Conservation (phyloP, 1,140 invertebrate species). For the Sinonovacula constricta region DNA sequence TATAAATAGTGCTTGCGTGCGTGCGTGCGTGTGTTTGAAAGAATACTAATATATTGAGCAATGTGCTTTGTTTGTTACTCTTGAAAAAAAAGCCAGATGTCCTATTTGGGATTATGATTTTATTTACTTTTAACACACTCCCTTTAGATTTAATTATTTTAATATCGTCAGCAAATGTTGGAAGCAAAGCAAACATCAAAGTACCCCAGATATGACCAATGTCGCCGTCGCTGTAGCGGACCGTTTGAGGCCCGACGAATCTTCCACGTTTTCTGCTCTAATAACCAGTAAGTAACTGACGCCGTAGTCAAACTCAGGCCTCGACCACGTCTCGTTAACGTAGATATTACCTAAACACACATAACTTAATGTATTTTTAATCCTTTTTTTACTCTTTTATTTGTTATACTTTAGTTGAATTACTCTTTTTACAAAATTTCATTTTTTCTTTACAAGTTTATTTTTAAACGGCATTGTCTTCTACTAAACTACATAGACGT, state of each 20-base stretch:
- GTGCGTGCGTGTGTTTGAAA: background rate
- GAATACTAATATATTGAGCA: too few relatives aligned
- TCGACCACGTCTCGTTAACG: conserved; percentile 32
- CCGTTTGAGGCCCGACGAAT: background rate
- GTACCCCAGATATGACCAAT: background rate
- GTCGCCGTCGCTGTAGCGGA: conserved; percentile 4
- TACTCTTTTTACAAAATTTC: background rate
- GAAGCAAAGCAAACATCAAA: background rate
- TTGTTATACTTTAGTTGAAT: too few relatives aligned
- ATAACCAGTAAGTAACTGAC: conserved; percentile 25
- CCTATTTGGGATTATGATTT: too few relatives aligned
- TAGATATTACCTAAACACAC: conserved; percentile 41
- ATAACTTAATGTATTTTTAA: too few relatives aligned
- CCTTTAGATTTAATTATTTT: too few relatives aligned
- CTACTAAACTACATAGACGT: background rate
- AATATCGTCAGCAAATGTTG: too few relatives aligned
- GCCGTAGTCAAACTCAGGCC: conserved; percentile 21
- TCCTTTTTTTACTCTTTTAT: too few relatives aligned
- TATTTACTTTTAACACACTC: too few relatives aligned
- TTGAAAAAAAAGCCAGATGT: too few relatives aligned
- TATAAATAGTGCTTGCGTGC: background rate
- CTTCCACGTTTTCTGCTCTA: conserved; percentile 9
- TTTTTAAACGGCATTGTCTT: conserved; percentile 1
- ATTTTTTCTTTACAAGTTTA: background rate
- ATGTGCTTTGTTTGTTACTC: too few relatives aligned